Evolutionary conservation across 2,888 invertebrate species (phyloP).

Genomic region (Xestobium rufovillosum): DNA sequence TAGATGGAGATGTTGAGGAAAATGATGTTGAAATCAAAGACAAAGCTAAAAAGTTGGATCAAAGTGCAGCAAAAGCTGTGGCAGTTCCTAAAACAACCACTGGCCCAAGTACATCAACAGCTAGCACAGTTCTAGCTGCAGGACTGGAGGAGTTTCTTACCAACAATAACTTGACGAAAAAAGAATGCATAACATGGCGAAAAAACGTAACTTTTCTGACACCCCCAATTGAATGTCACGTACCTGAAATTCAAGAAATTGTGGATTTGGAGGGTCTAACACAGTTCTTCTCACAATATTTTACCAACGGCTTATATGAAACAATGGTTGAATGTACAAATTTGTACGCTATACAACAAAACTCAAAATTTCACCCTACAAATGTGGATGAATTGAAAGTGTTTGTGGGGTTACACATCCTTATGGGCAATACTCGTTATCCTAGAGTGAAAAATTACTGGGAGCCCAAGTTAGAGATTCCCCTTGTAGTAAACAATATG

Average conservation of each 20-base stretch:
- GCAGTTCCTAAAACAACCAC: too few species aligned
- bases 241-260: conserved; percentile 8
- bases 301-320: conserved; percentile 9
- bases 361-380: conserved; percentile 13
- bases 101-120: too few species aligned
- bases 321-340: conserved; percentile 12
- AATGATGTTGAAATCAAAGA: too few species aligned
- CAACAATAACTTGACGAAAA: too few species aligned
- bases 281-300: conserved; percentile 9
- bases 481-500: conserved; percentile 22
- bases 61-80: too few species aligned
- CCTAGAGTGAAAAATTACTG: conserved; percentile 23
- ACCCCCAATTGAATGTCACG: too few species aligned
- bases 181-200: too few species aligned
- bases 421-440: conserved; percentile 25
- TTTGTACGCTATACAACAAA: conserved; percentile 8
- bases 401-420: conserved; percentile 24
- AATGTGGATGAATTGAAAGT: conserved; percentile 19
- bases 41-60: too few species aligned
- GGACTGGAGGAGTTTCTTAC: too few species aligned
- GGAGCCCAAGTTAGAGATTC: conserved; percentile 18
- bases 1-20: too few species aligned
- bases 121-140: too few species aligned
- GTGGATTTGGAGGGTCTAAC: conserved; percentile 3
- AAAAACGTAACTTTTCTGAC: too few species aligned